A percentile compares a stretch with the other conserved stretches of the same genome.
Evolutionary conservation across 2,888 invertebrate genomes (phyloP).

Genomic region (Ephialtes manifestator): DNA sequence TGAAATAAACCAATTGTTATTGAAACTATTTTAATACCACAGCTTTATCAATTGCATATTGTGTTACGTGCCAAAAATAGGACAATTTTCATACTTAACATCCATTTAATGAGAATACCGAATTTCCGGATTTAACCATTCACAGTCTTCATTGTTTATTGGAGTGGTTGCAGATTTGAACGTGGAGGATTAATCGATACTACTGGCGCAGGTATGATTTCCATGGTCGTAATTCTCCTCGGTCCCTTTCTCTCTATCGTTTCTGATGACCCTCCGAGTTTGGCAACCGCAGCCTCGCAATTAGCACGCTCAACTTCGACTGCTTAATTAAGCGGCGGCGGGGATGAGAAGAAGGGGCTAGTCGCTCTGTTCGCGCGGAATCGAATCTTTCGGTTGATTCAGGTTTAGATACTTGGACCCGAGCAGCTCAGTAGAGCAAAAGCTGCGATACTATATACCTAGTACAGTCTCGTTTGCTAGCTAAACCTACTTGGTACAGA

Average conservation of each 20-base stretch:
- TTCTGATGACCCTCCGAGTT: constrained; percentile 23
- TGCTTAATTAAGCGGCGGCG: constrained; percentile 78
- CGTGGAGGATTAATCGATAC: constrained; percentile 30
- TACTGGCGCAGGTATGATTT: constrained; percentile 18
- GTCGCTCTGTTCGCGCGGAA: constrained; percentile 59
- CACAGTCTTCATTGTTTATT: neutral
- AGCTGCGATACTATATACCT: constrained; percentile 30
- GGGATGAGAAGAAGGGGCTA: constrained; percentile 10
- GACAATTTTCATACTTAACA: neutral
- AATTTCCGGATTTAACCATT: neutral
- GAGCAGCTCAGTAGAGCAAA: constrained; percentile 36
- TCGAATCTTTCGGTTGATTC: constrained; percentile 71
- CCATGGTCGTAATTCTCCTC: constrained; percentile 12
- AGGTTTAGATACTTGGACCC: constrained; percentile 55
- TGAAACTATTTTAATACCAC: neutral
- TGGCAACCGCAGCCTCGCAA: constrained; percentile 74
- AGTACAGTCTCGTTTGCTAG: constrained; percentile 32
- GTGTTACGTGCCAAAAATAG: no score
- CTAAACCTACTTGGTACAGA: neutral
- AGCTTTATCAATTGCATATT: no score
- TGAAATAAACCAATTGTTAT: neutral
- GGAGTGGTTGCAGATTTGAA: constrained; percentile 1
- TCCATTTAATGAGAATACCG: neutral
- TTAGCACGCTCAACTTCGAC: constrained; percentile 78
- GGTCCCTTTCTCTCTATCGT: constrained; percentile 17